Evolutionary conservation across 2,113 vertebrate species (phyloP).

Genomic region (Oplegnathus fasciatus): DNA sequence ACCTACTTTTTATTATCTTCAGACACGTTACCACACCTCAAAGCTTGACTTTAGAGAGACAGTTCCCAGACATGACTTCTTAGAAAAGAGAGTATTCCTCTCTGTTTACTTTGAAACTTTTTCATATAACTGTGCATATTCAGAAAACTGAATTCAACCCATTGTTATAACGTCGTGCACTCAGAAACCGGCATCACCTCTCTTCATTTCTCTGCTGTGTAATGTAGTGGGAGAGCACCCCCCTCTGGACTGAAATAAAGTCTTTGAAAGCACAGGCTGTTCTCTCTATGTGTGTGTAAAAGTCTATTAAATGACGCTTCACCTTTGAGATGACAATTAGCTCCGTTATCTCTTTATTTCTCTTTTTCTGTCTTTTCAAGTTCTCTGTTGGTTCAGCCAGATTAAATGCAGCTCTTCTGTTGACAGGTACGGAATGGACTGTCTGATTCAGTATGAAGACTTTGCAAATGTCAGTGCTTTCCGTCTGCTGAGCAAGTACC

Average conservation of each 20-base stretch:
- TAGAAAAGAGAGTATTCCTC: not conserved
- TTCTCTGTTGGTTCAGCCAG: not conserved
- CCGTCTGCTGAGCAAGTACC: slow-evolving; percentile 94
- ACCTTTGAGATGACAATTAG: no score
- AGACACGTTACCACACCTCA: slow-evolving; percentile 1
- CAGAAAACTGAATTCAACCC: not conserved
- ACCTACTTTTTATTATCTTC: not conserved
- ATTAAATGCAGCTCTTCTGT: slow-evolving; percentile 16
- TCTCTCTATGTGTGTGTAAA: not conserved
- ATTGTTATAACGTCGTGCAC: not conserved
- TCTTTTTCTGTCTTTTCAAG: not conserved
- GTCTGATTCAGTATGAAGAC: slow-evolving; percentile 98
- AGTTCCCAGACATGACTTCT: not conserved
- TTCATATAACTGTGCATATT: not conserved
- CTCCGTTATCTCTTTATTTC: no score
- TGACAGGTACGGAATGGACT: slow-evolving; percentile 92
- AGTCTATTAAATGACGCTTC: not conserved
- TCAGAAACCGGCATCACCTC: not conserved
- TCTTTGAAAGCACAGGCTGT: not conserved
- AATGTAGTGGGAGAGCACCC: not conserved
- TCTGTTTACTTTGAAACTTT: not conserved
- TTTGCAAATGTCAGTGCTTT: slow-evolving; percentile 98
- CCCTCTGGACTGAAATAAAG: slow-evolving; percentile 9
- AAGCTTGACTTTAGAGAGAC: not conserved
- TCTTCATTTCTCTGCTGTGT: not conserved